Conservation (phyloP, 2,797 vertebrate genomes). For the Chaenodraco wilsoni region DNA sequence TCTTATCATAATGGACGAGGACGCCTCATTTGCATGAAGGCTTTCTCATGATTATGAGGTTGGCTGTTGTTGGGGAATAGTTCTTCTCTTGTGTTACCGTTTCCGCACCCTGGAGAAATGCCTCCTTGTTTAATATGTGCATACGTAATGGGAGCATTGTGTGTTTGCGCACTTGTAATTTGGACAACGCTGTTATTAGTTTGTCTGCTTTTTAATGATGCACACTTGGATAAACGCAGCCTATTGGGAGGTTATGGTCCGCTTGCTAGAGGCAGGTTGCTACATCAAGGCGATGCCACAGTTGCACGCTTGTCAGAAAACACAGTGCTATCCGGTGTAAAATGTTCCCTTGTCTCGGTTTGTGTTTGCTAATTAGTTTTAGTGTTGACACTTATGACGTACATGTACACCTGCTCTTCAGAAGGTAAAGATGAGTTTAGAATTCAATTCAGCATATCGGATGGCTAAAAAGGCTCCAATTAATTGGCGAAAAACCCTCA, state of each 20-base stretch:
- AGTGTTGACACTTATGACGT: slow-evolving; percentile 2
- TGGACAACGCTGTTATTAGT: slow-evolving; percentile 65
- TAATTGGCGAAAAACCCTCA: slow-evolving; percentile 33
- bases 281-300: slow-evolving; percentile 36
- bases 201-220: slow-evolving; percentile 68
- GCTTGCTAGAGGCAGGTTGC: slow-evolving; percentile 50
- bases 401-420: slow-evolving; percentile 17
- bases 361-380: slow-evolving; percentile 45
- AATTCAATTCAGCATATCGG: slow-evolving; percentile 12
- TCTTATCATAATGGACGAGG: slow-evolving; percentile 66
- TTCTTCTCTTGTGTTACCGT: slow-evolving; percentile 53
- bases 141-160: slow-evolving; percentile 66
- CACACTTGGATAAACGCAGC: slow-evolving; percentile 65
- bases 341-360: slow-evolving; percentile 21
- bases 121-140: slow-evolving; percentile 78
- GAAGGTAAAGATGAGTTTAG: slow-evolving; percentile 3
- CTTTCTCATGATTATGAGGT: slow-evolving; percentile 76
- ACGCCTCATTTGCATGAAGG: slow-evolving; percentile 76
- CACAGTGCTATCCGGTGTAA: slow-evolving; percentile 21
- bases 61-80: slow-evolving; percentile 61
- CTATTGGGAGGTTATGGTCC: slow-evolving; percentile 67
- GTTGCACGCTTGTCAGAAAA: slow-evolving; percentile 60
- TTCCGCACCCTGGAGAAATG: slow-evolving; percentile 63
- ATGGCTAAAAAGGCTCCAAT: slow-evolving; percentile 20
- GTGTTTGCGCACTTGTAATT: slow-evolving; percentile 57